A percentile compares a stretch with the other conserved stretches of the same genome.
phyloP scores from a whole-genome alignment of 2,113 vertebrate genomes.

The Catharus minimus region DNA sequence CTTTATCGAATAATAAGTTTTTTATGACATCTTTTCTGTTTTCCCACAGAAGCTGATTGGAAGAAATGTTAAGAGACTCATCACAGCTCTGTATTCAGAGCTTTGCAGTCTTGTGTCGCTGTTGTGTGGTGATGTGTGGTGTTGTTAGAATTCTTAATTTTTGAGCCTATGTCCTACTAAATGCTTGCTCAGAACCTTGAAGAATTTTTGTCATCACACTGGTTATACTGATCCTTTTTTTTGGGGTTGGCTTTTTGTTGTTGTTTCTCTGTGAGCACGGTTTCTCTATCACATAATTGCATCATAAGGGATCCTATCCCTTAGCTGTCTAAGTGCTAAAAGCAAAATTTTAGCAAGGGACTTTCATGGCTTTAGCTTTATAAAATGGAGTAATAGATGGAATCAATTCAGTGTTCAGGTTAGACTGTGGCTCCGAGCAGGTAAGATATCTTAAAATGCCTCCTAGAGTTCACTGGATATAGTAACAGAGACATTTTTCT shows the following conservation, averaged over 20 bases:
- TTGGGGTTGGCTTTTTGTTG: neutral
- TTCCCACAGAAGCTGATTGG: neutral
- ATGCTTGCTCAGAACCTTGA: neutral
- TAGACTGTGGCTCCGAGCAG: neutral
- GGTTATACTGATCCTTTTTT: neutral
- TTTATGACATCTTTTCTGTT: neutral
- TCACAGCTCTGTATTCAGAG: neutral
- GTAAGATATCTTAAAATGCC: neutral
- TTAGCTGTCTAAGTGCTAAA: neutral
- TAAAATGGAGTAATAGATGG: neutral
- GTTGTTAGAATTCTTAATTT: neutral
- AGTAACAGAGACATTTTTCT: neutral
- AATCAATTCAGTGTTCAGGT: neutral
- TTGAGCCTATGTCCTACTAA: neutral
- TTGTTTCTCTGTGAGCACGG: neutral
- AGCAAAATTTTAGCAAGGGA: neutral
- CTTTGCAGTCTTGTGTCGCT: neutral
- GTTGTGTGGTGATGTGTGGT: neutral
- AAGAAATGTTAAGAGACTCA: neutral
- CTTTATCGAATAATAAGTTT: neutral
- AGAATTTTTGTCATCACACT: neutral
- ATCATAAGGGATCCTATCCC: neutral
- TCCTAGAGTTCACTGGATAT: neutral
- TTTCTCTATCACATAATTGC: neutral
- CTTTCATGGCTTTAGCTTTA: neutral